A percentile compares a stretch with the other conserved stretches of the same genome.
Conservation (phyloP, 2,797 vertebrate genomes). For the Acridotheres tristis region DNA sequence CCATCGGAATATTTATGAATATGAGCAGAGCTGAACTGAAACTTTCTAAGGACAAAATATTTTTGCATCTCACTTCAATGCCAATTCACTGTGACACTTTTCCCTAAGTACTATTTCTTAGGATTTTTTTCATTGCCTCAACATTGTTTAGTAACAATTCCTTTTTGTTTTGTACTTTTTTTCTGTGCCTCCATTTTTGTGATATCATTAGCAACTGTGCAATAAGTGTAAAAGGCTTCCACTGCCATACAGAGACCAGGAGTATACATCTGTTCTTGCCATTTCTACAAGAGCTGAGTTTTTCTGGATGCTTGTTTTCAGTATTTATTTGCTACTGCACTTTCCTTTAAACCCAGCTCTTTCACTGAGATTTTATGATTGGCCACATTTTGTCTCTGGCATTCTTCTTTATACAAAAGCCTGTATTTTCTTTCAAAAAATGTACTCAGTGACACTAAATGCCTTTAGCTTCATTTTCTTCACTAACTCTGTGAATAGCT, state of each 20-base stretch:
- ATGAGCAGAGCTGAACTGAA: background rate
- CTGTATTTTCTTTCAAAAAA: background rate
- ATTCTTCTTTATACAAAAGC: background rate
- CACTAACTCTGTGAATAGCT: background rate
- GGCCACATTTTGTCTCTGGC: background rate
- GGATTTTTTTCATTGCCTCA: background rate
- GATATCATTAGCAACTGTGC: background rate
- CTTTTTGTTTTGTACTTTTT: background rate
- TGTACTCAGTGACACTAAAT: background rate
- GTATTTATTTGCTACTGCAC: slow-evolving; percentile 1
- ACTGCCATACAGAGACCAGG: background rate
- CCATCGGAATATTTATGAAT: background rate
- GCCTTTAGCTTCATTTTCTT: background rate
- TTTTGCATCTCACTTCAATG: background rate
- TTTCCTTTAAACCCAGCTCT: slow-evolving; percentile 1
- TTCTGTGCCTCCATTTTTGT: background rate
- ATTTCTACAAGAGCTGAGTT: background rate
- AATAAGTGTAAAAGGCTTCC: background rate
- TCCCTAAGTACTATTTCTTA: background rate
- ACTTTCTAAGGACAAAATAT: background rate
- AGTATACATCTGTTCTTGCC: background rate
- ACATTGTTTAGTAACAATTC: background rate
- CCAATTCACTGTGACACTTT: background rate
- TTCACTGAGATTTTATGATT: background rate
- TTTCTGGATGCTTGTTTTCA: background rate